Conservation (phyloP, 1,140 invertebrate genomes). For the Uloborus diversus region DNA sequence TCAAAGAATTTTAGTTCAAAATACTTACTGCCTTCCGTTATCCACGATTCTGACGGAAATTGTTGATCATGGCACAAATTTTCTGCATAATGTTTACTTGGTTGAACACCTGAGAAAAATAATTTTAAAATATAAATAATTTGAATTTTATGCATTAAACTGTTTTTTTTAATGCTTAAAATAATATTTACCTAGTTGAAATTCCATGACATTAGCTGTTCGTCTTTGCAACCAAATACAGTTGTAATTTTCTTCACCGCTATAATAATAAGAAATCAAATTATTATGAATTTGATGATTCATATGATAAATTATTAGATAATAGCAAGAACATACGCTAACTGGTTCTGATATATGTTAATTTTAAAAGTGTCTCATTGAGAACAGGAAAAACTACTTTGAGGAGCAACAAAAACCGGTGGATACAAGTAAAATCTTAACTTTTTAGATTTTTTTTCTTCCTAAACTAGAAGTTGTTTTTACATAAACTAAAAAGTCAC, state of each 20-base stretch:
- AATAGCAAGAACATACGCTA: too few relatives aligned
- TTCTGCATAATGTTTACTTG: conserved; percentile 58
- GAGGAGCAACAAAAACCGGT: too few relatives aligned
- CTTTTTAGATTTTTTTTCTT: too few relatives aligned
- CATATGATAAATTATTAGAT: background rate
- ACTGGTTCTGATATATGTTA: too few relatives aligned
- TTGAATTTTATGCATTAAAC: background rate
- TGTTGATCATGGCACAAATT: conserved; percentile 67
- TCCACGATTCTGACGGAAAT: conserved; percentile 70
- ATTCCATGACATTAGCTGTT: conserved; percentile 75
- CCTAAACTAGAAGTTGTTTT: too few relatives aligned
- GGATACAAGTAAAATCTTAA: too few relatives aligned
- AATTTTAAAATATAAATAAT: too few relatives aligned
- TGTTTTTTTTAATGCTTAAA: background rate
- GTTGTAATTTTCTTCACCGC: conserved; percentile 73
- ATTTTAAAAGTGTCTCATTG: too few relatives aligned
- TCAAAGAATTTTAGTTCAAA: background rate
- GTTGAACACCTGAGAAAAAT: conserved; percentile 61
- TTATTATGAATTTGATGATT: background rate
- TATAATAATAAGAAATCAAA: conserved; percentile 60
- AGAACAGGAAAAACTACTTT: too few relatives aligned
- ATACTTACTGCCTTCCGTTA: conserved; percentile 74
- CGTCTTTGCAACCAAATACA: conserved; percentile 74
- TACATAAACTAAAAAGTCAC: too few relatives aligned
- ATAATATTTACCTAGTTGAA: conserved; percentile 68